Evolutionary conservation across 2,113 vertebrate species (phyloP), one percentile per base, ranked within the genome.

Genomic region (Amazona guildingii): DNA sequence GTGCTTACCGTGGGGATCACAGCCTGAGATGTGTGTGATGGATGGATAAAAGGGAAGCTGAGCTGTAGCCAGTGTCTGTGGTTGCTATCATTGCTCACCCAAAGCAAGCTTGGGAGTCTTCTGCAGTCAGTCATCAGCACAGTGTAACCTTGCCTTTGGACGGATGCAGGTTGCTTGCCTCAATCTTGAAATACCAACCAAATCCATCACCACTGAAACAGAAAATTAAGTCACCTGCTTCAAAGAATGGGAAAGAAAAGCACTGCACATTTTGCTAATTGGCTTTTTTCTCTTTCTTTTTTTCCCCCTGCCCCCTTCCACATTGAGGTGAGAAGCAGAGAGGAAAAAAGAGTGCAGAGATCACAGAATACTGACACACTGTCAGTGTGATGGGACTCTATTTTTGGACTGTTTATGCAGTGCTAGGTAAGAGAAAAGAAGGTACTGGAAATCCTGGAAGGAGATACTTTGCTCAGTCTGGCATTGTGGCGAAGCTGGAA

Each of bases 11-110:
- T 16, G 37, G 63, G 62, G 20, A 2, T 35, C 1, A 1, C n/a
- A 69, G 69, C 39, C 20, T 0, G 1, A 3, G 4, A 2, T 21
- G 5, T 2, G 19, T 10, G 21, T 7, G 74, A 18, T 29, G 24
- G 64, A 4, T 18, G 25, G 61, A 4, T 31, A 11, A 9, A 14
- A 25, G 24, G n/a, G 83, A 49, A 39, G 66, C 41, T 33, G 69
- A 61, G 75, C 66, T 43, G 79, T 13, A 18, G 43, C 9, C 39
- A 9, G 28, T 2, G 39, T 2, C 44, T 11, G 41, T 18, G 49
- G 20, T 10, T n/a, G 23, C 35, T 61, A 1, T 9, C 10, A 2
- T 19, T 9, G 84, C 61, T 79, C 1, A 0, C 76, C 44, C 51
- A 27, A 7, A 63, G 55, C 37, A 6, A 7, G 29, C 15, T 11